phyloP scores from a whole-genome alignment of 2,113 vertebrate genomes.

The Natator depressus region DNA sequence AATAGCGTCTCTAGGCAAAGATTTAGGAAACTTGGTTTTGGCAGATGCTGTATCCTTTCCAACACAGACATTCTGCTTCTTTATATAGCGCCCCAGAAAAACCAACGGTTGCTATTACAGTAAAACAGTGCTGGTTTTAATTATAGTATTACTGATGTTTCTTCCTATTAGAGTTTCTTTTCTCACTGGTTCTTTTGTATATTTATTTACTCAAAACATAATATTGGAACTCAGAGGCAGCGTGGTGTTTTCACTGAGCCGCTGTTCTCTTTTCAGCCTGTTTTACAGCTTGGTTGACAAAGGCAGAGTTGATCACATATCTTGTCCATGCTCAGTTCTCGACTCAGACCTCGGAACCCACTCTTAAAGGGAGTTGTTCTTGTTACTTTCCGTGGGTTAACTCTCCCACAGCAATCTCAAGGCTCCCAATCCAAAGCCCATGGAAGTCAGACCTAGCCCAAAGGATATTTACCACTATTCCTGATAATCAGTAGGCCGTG shows the following conservation, averaged over 20 bases:
- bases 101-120: constrained; percentile 58
- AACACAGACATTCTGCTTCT: constrained; percentile 28
- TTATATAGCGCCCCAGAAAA: constrained; percentile 48
- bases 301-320: not conserved
- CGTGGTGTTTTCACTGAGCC: constrained; percentile 31
- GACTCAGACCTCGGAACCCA: not conserved
- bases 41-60: constrained; percentile 18
- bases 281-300: constrained; percentile 39
- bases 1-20: not conserved
- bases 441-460: constrained; percentile 13
- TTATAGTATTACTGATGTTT: constrained; percentile 63
- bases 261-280: constrained; percentile 16
- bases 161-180: constrained; percentile 62
- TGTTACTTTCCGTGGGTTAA: not conserved
- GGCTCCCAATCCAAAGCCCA: not conserved
- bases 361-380: not conserved
- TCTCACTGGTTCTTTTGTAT: constrained; percentile 46
- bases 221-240: not conserved
- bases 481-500: not conserved
- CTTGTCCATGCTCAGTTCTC: constrained; percentile 26
- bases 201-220: constrained; percentile 68
- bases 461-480: constrained; percentile 17
- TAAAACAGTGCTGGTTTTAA: constrained; percentile 65
- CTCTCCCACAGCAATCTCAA: not conserved
- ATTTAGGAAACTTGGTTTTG: constrained; percentile 28